Conservation (phyloP, 1,140 invertebrate genomes). For the Teleopsis dalmanni region DNA sequence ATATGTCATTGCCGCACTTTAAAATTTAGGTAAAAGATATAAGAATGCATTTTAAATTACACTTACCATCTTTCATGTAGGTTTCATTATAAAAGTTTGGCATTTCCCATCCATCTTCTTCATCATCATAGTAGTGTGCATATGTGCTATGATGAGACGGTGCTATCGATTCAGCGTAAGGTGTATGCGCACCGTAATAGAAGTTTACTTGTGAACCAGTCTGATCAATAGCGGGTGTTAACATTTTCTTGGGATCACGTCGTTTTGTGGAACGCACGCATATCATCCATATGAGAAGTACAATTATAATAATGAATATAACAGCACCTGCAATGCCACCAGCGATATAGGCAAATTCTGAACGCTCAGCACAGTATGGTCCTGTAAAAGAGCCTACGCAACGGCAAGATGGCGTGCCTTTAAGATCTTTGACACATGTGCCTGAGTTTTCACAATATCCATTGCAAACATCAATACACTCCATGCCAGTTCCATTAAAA, state of each 20-base stretch:
- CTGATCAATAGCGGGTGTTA: constrained; percentile 76
- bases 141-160: constrained; percentile 92
- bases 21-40: not conserved
- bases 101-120: constrained; percentile 96
- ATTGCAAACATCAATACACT: constrained; percentile 77
- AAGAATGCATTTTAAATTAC: constrained; percentile 3
- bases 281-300: constrained; percentile 94
- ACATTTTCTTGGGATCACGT: constrained; percentile 80
- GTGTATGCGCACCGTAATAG: constrained; percentile 84
- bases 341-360: constrained; percentile 89
- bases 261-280: constrained; percentile 77
- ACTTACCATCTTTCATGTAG: constrained; percentile 86
- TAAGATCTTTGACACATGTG: constrained; percentile 75
- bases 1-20: not conserved
- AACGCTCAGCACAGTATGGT: constrained; percentile 82
- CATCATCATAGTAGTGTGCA: constrained; percentile 90
- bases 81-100: constrained; percentile 96
- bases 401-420: constrained; percentile 75
- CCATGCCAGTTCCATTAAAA: constrained; percentile 80
- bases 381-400: constrained; percentile 89
- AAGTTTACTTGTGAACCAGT: constrained; percentile 91
- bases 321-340: constrained; percentile 87
- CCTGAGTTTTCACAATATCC: constrained; percentile 88
- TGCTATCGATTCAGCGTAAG: constrained; percentile 89
- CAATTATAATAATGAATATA: constrained; percentile 84